Evolutionary conservation across 1,140 invertebrate genomes (phyloP).

Genomic region (Lanistes nyassanus): DNA sequence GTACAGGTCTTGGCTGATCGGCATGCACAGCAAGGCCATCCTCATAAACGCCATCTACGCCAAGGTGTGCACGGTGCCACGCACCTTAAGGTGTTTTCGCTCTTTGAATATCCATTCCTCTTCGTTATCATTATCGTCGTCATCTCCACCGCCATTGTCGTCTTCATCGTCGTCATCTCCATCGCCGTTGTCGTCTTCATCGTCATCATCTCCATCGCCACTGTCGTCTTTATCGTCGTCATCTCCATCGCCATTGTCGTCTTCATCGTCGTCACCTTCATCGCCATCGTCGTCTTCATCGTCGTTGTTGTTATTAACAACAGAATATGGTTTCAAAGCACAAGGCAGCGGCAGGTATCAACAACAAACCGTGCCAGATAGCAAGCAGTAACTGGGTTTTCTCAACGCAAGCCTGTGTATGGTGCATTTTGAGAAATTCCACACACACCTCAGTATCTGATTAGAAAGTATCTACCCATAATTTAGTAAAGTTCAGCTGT

Average conservation of each 20-base stretch:
- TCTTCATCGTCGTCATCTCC: constrained; percentile 11
- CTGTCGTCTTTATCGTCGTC: not conserved
- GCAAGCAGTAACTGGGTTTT: no score
- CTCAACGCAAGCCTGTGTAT: no score
- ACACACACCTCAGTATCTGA: no score
- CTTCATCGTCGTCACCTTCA: not conserved
- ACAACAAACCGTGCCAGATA: no score
- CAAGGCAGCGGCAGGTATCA: no score
- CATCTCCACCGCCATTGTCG: constrained; percentile 19
- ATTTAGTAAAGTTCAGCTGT: no score
- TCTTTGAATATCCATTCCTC: not conserved
- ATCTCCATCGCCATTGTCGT: constrained; percentile 5
- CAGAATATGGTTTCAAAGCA: no score
- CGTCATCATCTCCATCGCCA: constrained; percentile 15
- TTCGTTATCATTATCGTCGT: constrained; percentile 3
- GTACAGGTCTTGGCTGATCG: constrained; percentile 72
- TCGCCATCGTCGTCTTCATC: no score
- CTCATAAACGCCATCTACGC: constrained; percentile 91
- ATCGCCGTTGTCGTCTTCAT: constrained; percentile 23
- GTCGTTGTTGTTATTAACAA: no score
- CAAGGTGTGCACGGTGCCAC: constrained; percentile 70
- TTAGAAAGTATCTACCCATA: no score
- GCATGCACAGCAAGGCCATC: constrained; percentile 87
- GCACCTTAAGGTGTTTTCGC: not conserved
- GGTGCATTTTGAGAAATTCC: no score